These are phyloP conservation scores for Cylloceria caligata DNA, from an alignment of 2,888 invertebrate genomes.

Conservation along the genomic window DNA sequence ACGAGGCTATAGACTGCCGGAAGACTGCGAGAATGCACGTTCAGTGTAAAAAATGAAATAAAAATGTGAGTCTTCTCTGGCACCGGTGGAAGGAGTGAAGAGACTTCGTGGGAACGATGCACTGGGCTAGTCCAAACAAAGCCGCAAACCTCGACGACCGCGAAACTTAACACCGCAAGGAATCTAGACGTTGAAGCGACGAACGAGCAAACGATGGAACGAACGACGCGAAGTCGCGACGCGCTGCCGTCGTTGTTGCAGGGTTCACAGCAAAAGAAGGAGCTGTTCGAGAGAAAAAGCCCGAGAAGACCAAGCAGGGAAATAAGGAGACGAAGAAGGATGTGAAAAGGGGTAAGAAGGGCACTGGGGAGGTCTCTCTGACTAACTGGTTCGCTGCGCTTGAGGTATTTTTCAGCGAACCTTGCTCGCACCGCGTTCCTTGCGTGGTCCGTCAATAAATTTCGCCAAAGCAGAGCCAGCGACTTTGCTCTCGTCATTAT, in stretches of 20 bases:
- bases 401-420: constrained; percentile 68
- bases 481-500: constrained; percentile 67
- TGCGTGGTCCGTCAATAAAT: constrained; percentile 68
- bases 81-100: constrained; percentile 39
- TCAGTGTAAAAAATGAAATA: constrained; percentile 18
- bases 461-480: constrained; percentile 46
- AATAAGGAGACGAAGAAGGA: constrained; percentile 64
- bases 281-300: constrained; percentile 41
- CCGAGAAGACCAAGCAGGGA: constrained; percentile 53
- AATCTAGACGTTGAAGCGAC: constrained; percentile 63
- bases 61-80: constrained; percentile 28
- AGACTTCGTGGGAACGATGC: constrained; percentile 77
- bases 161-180: constrained; percentile 82
- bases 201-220: constrained; percentile 32
- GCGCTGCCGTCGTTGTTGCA: constrained; percentile 42
- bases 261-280: constrained; percentile 37
- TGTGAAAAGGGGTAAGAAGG: constrained; percentile 55
- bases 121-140: constrained; percentile 79
- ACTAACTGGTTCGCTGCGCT: constrained; percentile 72
- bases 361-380: constrained; percentile 44
- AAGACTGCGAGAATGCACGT: constrained; percentile 39
- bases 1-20: constrained; percentile 26
- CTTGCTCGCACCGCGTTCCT: constrained; percentile 61
- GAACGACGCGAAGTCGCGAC: constrained; percentile 27
- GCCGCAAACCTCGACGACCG: constrained; percentile 80